Percentiles rank a stretch among this genome's conserved stretches.
Conservation (phyloP, 2,113 vertebrate species). For the Chloropsis cyanopogon region DNA sequence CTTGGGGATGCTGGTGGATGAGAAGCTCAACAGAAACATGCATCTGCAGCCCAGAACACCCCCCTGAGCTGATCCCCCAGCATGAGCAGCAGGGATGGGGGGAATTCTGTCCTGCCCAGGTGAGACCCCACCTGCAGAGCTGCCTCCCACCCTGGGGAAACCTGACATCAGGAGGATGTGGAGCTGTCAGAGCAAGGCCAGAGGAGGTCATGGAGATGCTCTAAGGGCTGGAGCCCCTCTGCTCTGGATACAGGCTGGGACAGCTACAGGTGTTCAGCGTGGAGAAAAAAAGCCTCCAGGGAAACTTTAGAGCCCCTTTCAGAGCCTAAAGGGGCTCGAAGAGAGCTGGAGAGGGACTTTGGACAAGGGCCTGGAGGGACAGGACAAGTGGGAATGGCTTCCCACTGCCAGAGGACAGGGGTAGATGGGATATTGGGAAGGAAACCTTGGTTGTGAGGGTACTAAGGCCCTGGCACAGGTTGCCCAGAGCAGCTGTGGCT, state of each 20-base stretch:
- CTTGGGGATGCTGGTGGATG: not conserved
- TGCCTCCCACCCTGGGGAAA: not conserved
- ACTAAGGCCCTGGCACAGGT: not conserved
- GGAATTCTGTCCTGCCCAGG: not conserved
- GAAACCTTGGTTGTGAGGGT: not conserved
- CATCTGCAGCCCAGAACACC: not conserved
- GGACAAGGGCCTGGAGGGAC: fast-evolving
- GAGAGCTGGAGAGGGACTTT: not conserved
- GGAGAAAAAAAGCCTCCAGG: not conserved
- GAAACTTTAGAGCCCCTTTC: not conserved
- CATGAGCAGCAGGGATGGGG: not conserved
- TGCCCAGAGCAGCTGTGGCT: not conserved
- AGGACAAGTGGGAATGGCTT: not conserved
- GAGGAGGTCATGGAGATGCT: not conserved
- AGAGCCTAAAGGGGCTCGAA: not conserved
- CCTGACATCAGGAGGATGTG: fast-evolving
- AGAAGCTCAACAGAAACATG: not conserved
- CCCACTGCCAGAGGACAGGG: not conserved
- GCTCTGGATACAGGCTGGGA: not conserved
- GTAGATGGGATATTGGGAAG: not conserved
- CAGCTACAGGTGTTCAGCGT: not conserved
- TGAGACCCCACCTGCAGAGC: not conserved
- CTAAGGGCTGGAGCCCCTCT: no score
- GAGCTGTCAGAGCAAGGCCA: not conserved
- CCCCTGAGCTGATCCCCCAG: not conserved